Conservation (phyloP, 2,113 vertebrate genomes). For the Pitta sordida region DNA sequence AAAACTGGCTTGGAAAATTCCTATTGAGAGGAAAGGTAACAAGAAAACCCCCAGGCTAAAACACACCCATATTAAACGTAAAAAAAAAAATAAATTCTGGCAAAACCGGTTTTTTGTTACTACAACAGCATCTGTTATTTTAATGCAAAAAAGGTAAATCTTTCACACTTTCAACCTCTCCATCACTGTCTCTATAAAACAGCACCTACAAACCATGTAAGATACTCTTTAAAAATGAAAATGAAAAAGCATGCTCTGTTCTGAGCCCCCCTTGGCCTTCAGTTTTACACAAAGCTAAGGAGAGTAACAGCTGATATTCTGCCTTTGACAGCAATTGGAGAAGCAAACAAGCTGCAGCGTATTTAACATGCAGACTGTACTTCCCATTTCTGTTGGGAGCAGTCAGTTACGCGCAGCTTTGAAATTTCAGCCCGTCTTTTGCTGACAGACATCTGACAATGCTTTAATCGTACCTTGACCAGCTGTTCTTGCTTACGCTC, state of each 20-base stretch:
- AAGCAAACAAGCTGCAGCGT: neutral
- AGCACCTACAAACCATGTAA: neutral
- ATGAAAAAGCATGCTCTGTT: neutral
- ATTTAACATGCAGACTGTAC: rapidly evolving
- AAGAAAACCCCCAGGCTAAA: neutral
- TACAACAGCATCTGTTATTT: neutral
- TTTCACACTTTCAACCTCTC: neutral
- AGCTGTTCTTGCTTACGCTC: constrained; percentile 90
- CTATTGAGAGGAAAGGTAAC: neutral
- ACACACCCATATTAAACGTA: neutral
- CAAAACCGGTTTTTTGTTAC: neutral
- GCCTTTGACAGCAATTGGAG: neutral
- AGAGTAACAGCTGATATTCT: neutral
- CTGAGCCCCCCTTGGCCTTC: neutral
- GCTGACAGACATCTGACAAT: neutral
- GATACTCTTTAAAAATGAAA: neutral
- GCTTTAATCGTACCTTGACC: constrained; percentile 79
- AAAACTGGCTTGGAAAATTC: neutral
- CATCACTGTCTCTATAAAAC: neutral
- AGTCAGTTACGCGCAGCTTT: neutral
- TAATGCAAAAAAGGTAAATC: neutral
- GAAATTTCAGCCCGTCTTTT: neutral
- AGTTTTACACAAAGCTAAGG: neutral
- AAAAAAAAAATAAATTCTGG: too few relatives aligned
- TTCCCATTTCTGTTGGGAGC: neutral